phyloP scores from a whole-genome alignment of 2,797 vertebrate species.

The Sus cebifrons region DNA sequence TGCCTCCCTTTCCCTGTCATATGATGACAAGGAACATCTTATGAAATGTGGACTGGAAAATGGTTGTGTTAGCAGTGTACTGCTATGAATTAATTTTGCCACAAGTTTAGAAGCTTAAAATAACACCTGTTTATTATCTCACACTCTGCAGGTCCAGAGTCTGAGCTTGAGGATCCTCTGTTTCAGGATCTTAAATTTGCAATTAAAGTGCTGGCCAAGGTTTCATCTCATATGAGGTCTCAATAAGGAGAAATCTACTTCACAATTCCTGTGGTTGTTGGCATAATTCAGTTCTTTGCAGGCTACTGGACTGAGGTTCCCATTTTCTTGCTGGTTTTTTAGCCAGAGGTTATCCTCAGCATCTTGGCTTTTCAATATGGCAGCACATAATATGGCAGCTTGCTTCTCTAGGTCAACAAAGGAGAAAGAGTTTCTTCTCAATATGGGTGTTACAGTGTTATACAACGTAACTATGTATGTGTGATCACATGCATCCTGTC shows the following conservation, averaged over 20 bases:
- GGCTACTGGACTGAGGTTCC: not conserved
- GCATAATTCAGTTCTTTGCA: not conserved
- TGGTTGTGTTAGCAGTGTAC: not conserved
- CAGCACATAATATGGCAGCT: rapidly evolving
- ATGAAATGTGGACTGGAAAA: not conserved
- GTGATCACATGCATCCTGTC: too few species aligned
- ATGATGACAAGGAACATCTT: not conserved
- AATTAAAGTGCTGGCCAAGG: not conserved
- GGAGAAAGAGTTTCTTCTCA: not conserved
- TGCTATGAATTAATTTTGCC: not conserved
- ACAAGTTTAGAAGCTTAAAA: not conserved
- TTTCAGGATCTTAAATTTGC: not conserved
- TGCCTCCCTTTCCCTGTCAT: not conserved
- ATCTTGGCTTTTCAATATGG: not conserved
- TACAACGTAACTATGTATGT: not conserved
- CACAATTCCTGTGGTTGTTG: not conserved
- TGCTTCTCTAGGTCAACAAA: not conserved
- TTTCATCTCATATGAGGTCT: not conserved
- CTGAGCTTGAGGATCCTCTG: not conserved
- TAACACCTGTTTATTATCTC: not conserved
- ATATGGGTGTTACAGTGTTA: not conserved
- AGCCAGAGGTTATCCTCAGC: rapidly evolving
- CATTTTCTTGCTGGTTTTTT: not conserved
- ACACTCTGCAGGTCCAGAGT: not conserved
- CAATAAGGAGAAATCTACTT: not conserved